Conservation (phyloP, 1,140 invertebrate species). For the Bombus turneri region DNA sequence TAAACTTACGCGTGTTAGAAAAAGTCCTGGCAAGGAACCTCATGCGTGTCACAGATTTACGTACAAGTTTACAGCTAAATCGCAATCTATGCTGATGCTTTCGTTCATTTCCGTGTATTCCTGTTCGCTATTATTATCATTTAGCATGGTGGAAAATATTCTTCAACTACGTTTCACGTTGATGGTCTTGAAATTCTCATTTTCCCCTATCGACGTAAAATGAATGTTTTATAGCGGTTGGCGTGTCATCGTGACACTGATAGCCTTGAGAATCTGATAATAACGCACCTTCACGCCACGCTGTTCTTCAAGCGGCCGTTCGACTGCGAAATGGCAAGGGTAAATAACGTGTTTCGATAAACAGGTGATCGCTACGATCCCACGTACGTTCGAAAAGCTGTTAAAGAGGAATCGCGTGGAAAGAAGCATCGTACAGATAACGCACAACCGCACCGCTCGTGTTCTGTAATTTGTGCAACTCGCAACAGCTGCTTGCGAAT, state of each 20-base stretch:
- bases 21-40: too few relatives aligned
- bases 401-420: slow-evolving; percentile 2
- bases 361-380: slow-evolving; percentile 30
- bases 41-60: too few relatives aligned
- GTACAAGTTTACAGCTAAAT: too few relatives aligned
- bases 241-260: background rate
- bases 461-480: slow-evolving; percentile 2
- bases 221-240: background rate
- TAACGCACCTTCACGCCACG: slow-evolving; percentile 14
- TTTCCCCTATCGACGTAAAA: background rate
- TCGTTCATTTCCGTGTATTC: too few relatives aligned
- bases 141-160: too few relatives aligned
- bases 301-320: background rate
- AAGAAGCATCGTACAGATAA: background rate
- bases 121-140: too few relatives aligned
- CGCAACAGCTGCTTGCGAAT: slow-evolving; percentile 10
- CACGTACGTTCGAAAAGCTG: background rate
- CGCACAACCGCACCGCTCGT: background rate
- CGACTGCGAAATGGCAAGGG: slow-evolving; percentile 6
- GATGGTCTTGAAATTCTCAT: background rate
- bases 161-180: too few relatives aligned
- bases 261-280: slow-evolving; percentile 22
- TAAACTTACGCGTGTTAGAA: fast-evolving
- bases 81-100: too few relatives aligned
- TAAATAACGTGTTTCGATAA: slow-evolving; percentile 17